phyloP scores from a whole-genome alignment of 2,888 invertebrate species.

The Tinea semifulvella region DNA sequence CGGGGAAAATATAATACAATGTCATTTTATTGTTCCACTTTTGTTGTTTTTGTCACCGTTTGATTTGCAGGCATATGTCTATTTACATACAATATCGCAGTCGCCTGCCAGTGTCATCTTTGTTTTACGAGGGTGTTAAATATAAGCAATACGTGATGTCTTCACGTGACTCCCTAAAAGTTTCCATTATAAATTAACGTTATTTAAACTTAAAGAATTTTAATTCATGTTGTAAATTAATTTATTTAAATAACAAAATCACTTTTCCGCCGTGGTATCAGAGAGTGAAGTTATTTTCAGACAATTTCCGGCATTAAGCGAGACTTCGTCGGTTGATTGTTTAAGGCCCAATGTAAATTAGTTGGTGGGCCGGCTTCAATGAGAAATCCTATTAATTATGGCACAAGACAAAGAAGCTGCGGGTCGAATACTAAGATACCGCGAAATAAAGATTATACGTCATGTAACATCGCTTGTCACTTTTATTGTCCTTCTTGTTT shows the following conservation, averaged over 20 bases:
- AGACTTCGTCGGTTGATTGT: conserved; percentile 43
- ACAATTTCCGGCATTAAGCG: conserved; percentile 43
- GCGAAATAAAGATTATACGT: conserved; percentile 13
- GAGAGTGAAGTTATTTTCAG: conserved; percentile 28
- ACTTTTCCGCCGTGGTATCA: conserved; percentile 31
- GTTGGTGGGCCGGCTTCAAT: conserved; percentile 26
- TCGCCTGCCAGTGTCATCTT: too few relatives aligned
- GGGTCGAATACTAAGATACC: conserved; percentile 2
- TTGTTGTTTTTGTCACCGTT: neutral
- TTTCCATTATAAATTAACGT: too few relatives aligned
- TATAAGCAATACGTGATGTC: too few relatives aligned
- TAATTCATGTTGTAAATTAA: too few relatives aligned
- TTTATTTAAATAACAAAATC: conserved; percentile 24
- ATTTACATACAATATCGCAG: neutral
- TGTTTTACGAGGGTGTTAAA: too few relatives aligned
- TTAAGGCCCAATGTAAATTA: conserved; percentile 45
- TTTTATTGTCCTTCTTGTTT: neutral
- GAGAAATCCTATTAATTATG: conserved; percentile 35
- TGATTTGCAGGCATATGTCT: neutral
- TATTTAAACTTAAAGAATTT: too few relatives aligned
- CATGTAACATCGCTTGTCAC: neutral
- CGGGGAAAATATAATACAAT: neutral
- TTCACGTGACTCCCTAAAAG: too few relatives aligned
- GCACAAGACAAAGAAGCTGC: conserved; percentile 14
- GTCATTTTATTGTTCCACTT: neutral